Percentiles rank a stretch among this genome's conserved stretches.
Conservation (phyloP, 2,797 vertebrate species). For the Gallinago solitaria region DNA sequence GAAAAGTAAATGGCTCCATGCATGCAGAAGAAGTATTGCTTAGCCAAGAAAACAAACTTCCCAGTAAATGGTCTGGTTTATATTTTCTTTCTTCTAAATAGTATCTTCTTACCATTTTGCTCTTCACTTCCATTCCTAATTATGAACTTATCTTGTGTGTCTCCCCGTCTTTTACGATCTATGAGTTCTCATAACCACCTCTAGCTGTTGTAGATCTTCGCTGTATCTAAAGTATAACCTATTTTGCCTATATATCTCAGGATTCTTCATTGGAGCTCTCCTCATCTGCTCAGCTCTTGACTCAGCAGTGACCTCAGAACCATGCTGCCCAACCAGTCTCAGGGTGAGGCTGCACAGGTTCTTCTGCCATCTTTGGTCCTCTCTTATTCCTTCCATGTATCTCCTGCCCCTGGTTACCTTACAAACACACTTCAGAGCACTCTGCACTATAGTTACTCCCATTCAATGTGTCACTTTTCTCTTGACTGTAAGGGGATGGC, state of each 20-base stretch:
- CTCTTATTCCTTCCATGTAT: neutral
- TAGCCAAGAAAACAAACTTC: neutral
- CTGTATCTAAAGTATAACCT: neutral
- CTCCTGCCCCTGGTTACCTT: neutral
- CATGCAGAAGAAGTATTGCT: neutral
- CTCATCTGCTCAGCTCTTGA: neutral
- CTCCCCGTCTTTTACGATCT: neutral
- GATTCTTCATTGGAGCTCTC: neutral
- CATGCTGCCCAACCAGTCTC: neutral
- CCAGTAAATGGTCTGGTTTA: neutral
- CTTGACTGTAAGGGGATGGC: neutral
- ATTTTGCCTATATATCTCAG: neutral
- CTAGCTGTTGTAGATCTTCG: neutral
- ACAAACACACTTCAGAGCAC: neutral
- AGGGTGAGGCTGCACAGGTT: neutral
- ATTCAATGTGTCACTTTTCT: neutral
- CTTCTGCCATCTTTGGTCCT: neutral
- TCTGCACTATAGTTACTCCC: accelerated
- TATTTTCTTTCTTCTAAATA: neutral
- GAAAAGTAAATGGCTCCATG: neutral
- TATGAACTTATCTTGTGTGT: neutral
- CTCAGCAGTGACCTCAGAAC: neutral
- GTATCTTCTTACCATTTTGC: neutral
- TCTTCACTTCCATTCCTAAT: neutral
- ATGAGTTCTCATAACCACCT: neutral